phyloP scores from a whole-genome alignment of 1,140 invertebrate genomes.

The Scaptodrosophila lebanonensis region DNA sequence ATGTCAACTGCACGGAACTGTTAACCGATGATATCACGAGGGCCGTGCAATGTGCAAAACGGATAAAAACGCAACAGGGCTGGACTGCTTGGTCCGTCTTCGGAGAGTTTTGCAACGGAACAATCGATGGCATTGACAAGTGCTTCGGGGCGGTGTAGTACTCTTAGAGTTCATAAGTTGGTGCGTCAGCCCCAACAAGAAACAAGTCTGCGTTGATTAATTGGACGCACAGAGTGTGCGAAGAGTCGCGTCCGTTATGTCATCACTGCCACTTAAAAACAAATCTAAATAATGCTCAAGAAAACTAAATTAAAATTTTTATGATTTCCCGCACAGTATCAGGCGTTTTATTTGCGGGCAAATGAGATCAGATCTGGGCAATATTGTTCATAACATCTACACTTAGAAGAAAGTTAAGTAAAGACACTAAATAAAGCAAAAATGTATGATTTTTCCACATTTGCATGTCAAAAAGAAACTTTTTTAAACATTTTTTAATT shows the following conservation, averaged over 20 bases:
- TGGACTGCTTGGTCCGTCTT: constrained; percentile 86
- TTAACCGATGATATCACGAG: constrained; percentile 63
- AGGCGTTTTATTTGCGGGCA: constrained; percentile 24
- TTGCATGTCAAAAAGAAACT: no score
- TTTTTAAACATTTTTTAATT: no score
- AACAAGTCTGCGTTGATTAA: neutral
- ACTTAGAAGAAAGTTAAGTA: no score
- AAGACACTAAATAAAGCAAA: no score
- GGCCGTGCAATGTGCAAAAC: constrained; percentile 56
- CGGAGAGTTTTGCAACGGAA: constrained; percentile 76
- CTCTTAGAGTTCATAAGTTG: neutral
- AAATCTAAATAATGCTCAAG: no score
- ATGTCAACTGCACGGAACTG: constrained; percentile 60
- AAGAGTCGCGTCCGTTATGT: constrained; percentile 21
- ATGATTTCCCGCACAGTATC: constrained; percentile 19
- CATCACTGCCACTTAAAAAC: constrained; percentile 39
- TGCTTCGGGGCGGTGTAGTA: constrained; percentile 41
- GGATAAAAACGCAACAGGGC: constrained; percentile 78
- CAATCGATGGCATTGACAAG: constrained; percentile 41
- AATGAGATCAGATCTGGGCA: no score
- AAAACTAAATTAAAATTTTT: constrained; percentile 34
- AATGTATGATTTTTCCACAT: no score
- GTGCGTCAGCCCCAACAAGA: no score
- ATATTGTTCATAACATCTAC: no score
- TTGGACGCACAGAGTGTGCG: constrained; percentile 13